Percentiles rank a stretch among this genome's conserved stretches.
Conservation (phyloP, 1,140 invertebrate genomes). For the Drosophila kepulauana region DNA sequence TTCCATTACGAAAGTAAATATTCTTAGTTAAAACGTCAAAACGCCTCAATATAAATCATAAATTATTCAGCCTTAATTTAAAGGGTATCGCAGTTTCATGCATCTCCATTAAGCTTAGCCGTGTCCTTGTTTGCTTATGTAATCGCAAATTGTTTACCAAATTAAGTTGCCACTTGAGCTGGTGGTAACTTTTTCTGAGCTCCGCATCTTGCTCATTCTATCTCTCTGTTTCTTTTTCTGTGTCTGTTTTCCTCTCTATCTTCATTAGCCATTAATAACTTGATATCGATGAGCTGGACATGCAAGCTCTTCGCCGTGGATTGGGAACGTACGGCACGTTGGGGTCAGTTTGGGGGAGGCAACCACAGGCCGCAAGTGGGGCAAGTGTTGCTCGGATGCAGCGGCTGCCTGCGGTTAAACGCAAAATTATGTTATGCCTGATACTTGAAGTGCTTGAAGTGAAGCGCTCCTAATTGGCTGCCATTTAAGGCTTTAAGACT, state of each 20-base stretch:
- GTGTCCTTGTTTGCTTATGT: constrained; percentile 40
- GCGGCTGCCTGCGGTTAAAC: constrained; percentile 64
- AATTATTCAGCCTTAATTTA: background rate
- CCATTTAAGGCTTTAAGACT: constrained; percentile 63
- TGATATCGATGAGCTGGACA: constrained; percentile 70
- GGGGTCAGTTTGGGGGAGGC: constrained; percentile 24
- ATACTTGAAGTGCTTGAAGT: constrained; percentile 19
- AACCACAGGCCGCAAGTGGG: constrained; percentile 51
- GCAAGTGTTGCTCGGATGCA: constrained; percentile 28
- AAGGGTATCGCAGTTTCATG: constrained; percentile 26
- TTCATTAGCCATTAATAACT: constrained; percentile 82
- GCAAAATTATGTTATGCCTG: constrained; percentile 61
- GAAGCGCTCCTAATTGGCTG: constrained; percentile 62
- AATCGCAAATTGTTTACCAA: constrained; percentile 73
- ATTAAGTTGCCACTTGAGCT: constrained; percentile 77
- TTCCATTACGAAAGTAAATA: too few relatives aligned
- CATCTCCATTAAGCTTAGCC: background rate
- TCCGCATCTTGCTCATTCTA: constrained; percentile 6
- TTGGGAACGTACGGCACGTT: constrained; percentile 3
- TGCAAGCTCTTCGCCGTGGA: constrained; percentile 2
- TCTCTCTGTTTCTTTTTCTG: constrained; percentile 14
- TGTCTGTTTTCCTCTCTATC: background rate
- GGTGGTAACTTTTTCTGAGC: constrained; percentile 52
- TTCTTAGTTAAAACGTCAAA: too few relatives aligned
- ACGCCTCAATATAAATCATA: too few relatives aligned